phyloP scores from a whole-genome alignment of 2,888 invertebrate genomes.

The Trachelus tabidus region DNA sequence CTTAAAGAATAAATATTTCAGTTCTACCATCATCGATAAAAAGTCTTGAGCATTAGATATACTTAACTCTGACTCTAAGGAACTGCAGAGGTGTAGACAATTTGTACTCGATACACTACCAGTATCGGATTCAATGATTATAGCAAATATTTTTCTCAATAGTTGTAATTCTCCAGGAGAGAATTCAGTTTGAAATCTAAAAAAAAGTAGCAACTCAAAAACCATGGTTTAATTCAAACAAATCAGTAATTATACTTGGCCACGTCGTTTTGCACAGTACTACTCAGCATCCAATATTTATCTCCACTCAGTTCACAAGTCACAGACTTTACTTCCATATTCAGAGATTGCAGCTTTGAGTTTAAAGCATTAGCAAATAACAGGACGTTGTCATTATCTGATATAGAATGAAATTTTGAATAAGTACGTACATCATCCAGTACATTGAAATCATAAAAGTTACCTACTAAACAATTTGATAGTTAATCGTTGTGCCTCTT shows the following conservation, averaged over 20 bases:
- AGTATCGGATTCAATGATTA: constrained; percentile 45
- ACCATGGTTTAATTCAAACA: not conserved
- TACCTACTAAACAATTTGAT: constrained; percentile 43
- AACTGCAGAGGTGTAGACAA: constrained; percentile 47
- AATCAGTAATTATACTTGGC: constrained; percentile 34
- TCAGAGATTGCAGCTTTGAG: constrained; percentile 40
- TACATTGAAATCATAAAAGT: not conserved
- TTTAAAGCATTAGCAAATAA: constrained; percentile 42
- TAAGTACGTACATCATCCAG: not conserved
- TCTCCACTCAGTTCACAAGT: constrained; percentile 54
- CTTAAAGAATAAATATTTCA: constrained; percentile 46
- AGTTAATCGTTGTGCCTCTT: constrained; percentile 29
- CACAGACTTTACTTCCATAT: constrained; percentile 47
- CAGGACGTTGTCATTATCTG: not conserved
- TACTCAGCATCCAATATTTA: constrained; percentile 50
- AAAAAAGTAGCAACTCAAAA: constrained; percentile 6
- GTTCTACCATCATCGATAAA: constrained; percentile 36
- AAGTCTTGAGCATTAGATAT: constrained; percentile 45
- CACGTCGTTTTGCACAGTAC: constrained; percentile 38
- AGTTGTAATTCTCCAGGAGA: constrained; percentile 41
- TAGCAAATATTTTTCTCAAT: constrained; percentile 44
- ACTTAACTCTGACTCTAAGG: constrained; percentile 36
- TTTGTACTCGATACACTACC: constrained; percentile 42
- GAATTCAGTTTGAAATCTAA: constrained; percentile 46
- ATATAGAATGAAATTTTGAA: not conserved